Percentiles rank a stretch among this genome's conserved stretches.
Evolutionary conservation across 2,113 vertebrate species (phyloP).

Genomic region (Epinephelus moara): DNA sequence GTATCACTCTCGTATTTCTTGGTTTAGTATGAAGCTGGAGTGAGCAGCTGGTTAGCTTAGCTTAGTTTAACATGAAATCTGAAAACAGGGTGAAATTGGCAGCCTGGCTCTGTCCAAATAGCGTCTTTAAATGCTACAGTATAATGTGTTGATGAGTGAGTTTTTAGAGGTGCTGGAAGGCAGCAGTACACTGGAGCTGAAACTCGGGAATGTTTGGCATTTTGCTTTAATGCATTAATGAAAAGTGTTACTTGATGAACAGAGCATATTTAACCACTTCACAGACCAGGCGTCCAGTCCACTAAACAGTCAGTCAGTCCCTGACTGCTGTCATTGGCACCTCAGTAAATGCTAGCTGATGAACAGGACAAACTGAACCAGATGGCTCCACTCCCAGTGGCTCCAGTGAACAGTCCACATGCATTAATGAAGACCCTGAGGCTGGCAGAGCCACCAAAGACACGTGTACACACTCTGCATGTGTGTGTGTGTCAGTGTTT

Average conservation of each 20-base stretch:
- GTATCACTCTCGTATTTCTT: background rate
- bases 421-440: slow-evolving; percentile 74
- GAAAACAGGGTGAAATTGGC: too few species aligned
- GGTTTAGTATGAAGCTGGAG: background rate
- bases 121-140: background rate
- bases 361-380: slow-evolving; percentile 76
- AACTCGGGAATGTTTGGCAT: background rate
- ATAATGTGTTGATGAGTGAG: background rate
- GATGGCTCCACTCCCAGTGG: slow-evolving; percentile 71
- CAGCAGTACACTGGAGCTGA: background rate
- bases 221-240: background rate
- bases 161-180: background rate
- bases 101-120: background rate
- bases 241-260: slow-evolving; percentile 12
- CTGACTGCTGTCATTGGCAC: slow-evolving; percentile 58
- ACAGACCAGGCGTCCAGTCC: background rate
- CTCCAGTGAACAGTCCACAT: slow-evolving; percentile 60
- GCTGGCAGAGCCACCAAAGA: slow-evolving; percentile 58
- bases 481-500: slow-evolving; percentile 36
- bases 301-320: slow-evolving; percentile 2
- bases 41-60: background rate
- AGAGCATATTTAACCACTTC: background rate
- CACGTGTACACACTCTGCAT: slow-evolving; percentile 37
- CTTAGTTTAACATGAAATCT: background rate
- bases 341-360: slow-evolving; percentile 67